Conservation (phyloP, 2,888 invertebrate genomes). For the Cyclophora punctaria region DNA sequence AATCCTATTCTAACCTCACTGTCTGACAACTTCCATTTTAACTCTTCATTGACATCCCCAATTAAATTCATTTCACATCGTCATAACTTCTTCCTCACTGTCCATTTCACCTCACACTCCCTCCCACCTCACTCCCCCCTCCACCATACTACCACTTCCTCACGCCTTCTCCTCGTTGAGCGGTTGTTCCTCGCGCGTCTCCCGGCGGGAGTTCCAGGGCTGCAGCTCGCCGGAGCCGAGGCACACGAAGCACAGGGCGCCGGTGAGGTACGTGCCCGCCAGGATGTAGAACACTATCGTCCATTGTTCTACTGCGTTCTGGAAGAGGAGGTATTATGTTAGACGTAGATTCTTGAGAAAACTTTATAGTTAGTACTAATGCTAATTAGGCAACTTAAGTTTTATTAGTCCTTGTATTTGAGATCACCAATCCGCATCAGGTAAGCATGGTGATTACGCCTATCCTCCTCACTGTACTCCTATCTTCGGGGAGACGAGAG, state of each 20-base stretch:
- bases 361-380: too few relatives aligned
- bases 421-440: too few relatives aligned
- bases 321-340: constrained; percentile 15
- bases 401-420: too few relatives aligned
- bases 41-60: neutral
- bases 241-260: constrained; percentile 77
- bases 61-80: neutral
- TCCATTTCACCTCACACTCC: neutral
- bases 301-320: constrained; percentile 87
- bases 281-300: constrained; percentile 87
- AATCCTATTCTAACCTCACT: too few relatives aligned
- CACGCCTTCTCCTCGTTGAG: constrained; percentile 53
- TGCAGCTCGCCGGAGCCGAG: constrained; percentile 81
- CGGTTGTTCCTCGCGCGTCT: constrained; percentile 50
- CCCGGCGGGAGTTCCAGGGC: constrained; percentile 50
- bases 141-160: constrained; percentile 7
- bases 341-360: too few relatives aligned
- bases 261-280: constrained; percentile 80
- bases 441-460: too few relatives aligned
- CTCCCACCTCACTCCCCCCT: neutral
- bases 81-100: neutral
- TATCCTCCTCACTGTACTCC: too few relatives aligned
- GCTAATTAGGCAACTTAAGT: neutral
- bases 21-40: neutral
- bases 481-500: too few relatives aligned